Conservation (phyloP, 2,113 vertebrate species). For the Phalacrocorax aristotelis region DNA sequence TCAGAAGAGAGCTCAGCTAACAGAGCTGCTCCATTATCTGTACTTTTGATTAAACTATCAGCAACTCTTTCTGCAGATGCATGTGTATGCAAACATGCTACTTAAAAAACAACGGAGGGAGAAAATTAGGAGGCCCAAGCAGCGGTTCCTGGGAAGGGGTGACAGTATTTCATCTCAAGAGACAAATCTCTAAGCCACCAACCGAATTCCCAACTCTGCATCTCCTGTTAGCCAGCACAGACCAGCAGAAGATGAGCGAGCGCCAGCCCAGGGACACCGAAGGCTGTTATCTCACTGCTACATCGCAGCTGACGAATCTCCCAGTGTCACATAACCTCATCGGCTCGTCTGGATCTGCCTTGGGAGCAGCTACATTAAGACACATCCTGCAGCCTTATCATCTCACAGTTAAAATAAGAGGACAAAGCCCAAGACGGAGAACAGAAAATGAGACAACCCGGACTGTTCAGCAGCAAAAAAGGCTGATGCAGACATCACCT, state of each 20-base stretch:
- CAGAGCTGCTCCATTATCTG: neutral
- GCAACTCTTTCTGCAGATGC: neutral
- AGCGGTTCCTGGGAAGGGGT: rapidly evolving
- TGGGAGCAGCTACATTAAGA: neutral
- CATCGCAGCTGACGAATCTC: neutral
- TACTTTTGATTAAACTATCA: neutral
- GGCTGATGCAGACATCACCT: neutral
- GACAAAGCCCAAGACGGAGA: neutral
- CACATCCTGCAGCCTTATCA: neutral
- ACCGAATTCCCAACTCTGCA: neutral
- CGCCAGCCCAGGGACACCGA: neutral
- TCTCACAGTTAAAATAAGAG: neutral
- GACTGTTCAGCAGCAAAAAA: neutral
- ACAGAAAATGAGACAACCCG: neutral
- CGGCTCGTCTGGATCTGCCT: neutral
- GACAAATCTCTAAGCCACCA: neutral
- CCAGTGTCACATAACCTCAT: neutral
- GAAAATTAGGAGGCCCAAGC: neutral
- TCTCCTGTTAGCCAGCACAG: neutral
- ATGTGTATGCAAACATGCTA: rapidly evolving
- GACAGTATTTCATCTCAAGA: neutral
- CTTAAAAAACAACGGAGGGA: neutral
- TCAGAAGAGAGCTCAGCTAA: neutral
- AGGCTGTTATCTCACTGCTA: rapidly evolving
- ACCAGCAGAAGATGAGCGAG: neutral